Evolutionary conservation across 1,140 invertebrate genomes (phyloP).

Genomic region (Archegozetes longisetosus): DNA sequence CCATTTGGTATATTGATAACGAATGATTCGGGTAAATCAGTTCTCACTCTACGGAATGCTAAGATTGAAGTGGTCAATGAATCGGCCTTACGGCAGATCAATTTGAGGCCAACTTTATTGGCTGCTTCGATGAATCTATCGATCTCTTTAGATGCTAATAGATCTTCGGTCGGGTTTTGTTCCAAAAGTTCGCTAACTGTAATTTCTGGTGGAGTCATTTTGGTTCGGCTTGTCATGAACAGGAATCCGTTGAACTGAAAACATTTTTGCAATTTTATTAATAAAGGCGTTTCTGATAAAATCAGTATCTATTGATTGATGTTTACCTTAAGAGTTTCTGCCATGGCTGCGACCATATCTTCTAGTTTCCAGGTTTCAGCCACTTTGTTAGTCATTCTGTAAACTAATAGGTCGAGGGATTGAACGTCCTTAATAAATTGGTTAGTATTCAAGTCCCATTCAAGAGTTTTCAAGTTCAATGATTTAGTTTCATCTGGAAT

Average conservation of each 20-base stretch:
- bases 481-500: neutral
- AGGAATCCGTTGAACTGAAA: slow-evolving; percentile 1
- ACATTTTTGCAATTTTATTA: neutral
- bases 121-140: neutral
- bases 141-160: neutral
- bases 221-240: neutral
- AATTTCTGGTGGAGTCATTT: neutral
- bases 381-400: neutral
- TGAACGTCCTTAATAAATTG: slow-evolving; percentile 2
- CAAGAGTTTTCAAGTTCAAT: slow-evolving; percentile 7
- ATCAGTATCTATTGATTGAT: neutral
- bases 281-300: neutral
- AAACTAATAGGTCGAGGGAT: neutral
- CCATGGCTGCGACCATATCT: neutral
- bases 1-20: slow-evolving; percentile 26
- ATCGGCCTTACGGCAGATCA: neutral
- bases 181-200: neutral
- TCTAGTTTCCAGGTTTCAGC: slow-evolving; percentile 4
- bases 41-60: slow-evolving; percentile 2
- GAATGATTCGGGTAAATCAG: slow-evolving; percentile 27
- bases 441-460: slow-evolving; percentile 4
- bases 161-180: neutral
- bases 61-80: neutral
- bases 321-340: neutral
- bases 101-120: neutral